Percentiles rank a stretch among this genome's conserved stretches.
Conservation (phyloP, 2,888 invertebrate species). For the Saturnia japonica region DNA sequence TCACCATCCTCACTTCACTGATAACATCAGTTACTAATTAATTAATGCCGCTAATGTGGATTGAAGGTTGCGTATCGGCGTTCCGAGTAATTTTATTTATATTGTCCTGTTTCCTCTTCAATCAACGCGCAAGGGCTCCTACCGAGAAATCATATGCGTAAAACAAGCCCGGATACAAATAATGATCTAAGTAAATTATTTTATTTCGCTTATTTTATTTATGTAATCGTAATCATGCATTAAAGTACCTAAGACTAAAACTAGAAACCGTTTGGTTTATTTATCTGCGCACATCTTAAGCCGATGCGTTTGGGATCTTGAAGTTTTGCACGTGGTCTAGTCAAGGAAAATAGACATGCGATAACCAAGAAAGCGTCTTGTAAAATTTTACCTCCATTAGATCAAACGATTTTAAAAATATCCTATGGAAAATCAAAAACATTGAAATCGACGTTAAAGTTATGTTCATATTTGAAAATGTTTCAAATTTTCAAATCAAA, state of each 20-base stretch:
- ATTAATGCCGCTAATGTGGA: conserved; percentile 5
- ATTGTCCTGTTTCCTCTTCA: conserved; percentile 2
- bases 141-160: not conserved
- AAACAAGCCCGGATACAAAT: not conserved
- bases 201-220: not conserved
- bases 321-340: not conserved
- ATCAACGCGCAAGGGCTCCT: not conserved
- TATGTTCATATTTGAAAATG: not conserved
- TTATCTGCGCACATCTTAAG: not conserved
- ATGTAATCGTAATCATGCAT: not conserved
- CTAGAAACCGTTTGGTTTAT: not conserved
- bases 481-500: not conserved
- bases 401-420: not conserved
- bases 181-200: not conserved
- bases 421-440: not conserved
- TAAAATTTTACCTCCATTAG: not conserved
- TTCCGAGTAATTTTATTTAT: not conserved
- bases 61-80: not conserved
- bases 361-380: not conserved
- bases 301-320: not conserved
- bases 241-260: not conserved
- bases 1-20: conserved; percentile 35
- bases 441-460: not conserved
- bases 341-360: not conserved
- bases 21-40: conserved; percentile 29